A percentile compares a stretch with the other conserved stretches of the same genome.
phyloP scores from a whole-genome alignment of 2,113 vertebrate genomes.

The Macrotus californicus region DNA sequence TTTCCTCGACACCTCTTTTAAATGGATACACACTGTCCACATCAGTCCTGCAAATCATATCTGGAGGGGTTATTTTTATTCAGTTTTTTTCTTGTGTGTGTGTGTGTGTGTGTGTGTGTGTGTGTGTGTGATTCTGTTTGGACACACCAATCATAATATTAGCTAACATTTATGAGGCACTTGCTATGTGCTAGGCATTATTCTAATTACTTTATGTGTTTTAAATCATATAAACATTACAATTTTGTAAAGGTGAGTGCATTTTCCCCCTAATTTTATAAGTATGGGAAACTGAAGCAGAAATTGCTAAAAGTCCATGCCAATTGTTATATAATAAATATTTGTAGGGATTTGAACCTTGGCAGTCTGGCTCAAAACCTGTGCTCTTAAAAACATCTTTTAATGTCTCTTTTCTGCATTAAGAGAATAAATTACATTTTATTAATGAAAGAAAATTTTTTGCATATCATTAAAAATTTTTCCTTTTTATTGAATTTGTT shows the following conservation, averaged over 20 bases:
- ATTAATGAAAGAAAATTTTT: neutral
- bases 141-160: neutral
- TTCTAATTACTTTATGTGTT: neutral
- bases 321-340: neutral
- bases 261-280: neutral
- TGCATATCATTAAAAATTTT: neutral
- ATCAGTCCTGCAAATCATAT: conserved; percentile 64
- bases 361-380: neutral
- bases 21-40: conserved; percentile 48
- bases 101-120: neutral
- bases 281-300: neutral
- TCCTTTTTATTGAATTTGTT: neutral
- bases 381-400: neutral
- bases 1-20: conserved; percentile 48
- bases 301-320: neutral
- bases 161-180: neutral
- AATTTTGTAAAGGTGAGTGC: neutral
- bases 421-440: neutral
- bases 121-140: neutral
- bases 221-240: neutral
- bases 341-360: neutral
- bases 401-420: neutral
- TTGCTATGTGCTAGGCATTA: neutral
- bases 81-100: neutral
- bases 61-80: neutral